Base-by-base conservation (phyloP, 2,113 vertebrate genomes). In the Ardeotis arabs region DNA sequence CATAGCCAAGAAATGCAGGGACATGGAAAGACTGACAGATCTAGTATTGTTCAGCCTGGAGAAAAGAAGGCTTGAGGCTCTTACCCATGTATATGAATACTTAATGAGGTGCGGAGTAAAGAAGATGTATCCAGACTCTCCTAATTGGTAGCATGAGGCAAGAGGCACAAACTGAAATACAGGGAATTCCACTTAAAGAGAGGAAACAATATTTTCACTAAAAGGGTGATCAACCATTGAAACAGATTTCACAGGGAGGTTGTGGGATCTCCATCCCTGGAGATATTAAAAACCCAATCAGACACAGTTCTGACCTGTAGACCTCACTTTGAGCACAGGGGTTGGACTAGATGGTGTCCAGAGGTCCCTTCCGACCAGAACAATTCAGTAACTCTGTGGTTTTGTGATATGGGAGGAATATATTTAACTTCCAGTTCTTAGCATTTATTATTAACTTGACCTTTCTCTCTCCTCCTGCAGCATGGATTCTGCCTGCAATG, bases 21-120 rank as follows among this genome's bases (percentile, higher is more conserved):
- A 37, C 3, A n/a, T 7, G 24, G 35, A 67, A 89, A n/a, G 11
- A 53, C 33, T 50, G 56, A 67, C 31, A 63, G 21, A 75, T 11
- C 27, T 59, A n/a, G 7, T 6, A 55, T 17, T 63, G 17, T 23
- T 82, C 60, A 84, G 44, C 31, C 16, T 13, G 8, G 5, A 60
- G 22, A 67, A 79, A 75, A 78, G 8, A 45, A 59, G 10, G 31
- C 27, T 67, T 70, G 28, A 45, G 16, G 47, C 10, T 79, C 41
- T 79, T 63, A 78, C 15, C 10, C n/a, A 41, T 22, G 19, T 53
- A 70, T 4, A 35, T 7, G n/a, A 62, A 56, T 24, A 84, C 10
- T 62, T 74, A 39, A 49, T 7, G 24, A 2, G 6, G 4, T 0
- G 11, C 5, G 2, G 1, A 55, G 9, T 67, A 72, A 90, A 72